These are phyloP conservation scores for Paradisaea rubra DNA, from an alignment of 2,113 vertebrate species.

Conservation along the genomic window DNA sequence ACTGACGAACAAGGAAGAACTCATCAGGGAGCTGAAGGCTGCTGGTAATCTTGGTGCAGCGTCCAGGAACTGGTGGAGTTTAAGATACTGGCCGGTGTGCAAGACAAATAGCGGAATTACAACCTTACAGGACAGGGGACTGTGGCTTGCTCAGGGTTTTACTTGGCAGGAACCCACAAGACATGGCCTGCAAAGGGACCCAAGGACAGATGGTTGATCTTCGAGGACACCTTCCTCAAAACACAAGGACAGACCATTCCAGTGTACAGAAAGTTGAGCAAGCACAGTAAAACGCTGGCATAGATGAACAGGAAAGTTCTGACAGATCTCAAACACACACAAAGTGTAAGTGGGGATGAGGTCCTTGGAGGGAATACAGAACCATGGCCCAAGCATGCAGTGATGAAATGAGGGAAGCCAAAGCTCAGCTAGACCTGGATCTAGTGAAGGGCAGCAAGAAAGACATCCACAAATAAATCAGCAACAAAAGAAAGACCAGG, in stretches of 20 bases:
- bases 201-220: background rate
- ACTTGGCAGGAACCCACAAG: background rate
- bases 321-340: background rate
- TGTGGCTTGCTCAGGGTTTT: background rate
- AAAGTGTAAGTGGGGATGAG: background rate
- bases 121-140: background rate
- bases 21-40: conserved; percentile 13
- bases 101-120: background rate
- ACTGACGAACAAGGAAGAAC: conserved; percentile 55
- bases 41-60: background rate
- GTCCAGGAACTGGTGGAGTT: background rate
- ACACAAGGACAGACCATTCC: background rate
- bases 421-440: background rate
- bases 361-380: background rate
- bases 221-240: background rate
- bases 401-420: background rate
- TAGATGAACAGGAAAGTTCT: background rate
- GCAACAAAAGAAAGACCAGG: background rate
- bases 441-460: background rate
- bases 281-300: background rate
- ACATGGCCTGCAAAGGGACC: background rate
- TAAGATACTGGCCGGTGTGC: background rate
- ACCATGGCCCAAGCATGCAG: background rate
- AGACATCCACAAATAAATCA: background rate
- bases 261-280: background rate